phyloP scores from a whole-genome alignment of 2,113 vertebrate species.

The Pterophyllum scalare region DNA sequence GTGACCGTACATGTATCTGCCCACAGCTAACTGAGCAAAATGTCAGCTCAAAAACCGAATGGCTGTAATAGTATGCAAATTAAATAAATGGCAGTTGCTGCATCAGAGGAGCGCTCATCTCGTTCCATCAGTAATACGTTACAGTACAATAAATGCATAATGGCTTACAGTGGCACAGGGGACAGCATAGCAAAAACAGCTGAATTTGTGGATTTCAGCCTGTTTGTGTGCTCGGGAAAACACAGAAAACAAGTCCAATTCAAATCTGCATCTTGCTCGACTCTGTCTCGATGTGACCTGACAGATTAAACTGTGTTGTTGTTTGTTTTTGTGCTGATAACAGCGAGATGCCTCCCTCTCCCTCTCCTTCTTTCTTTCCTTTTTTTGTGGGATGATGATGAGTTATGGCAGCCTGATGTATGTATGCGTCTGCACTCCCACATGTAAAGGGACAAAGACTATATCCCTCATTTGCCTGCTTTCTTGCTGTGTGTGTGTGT shows the following conservation, averaged over 20 bases:
- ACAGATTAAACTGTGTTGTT: slow-evolving; percentile 48
- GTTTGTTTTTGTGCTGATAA: slow-evolving; percentile 57
- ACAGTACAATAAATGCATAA: neutral
- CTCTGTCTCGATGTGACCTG: slow-evolving; percentile 29
- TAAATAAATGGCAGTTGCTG: slow-evolving; percentile 43
- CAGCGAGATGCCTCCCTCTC: slow-evolving; percentile 12
- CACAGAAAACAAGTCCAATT: neutral
- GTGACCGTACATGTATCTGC: slow-evolving; percentile 41
- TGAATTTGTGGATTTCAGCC: slow-evolving; percentile 2
- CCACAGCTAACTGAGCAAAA: slow-evolving; percentile 59
- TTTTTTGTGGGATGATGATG: slow-evolving; percentile 56
- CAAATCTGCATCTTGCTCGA: neutral
- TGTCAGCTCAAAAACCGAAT: slow-evolving; percentile 58
- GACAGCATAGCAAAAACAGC: neutral
- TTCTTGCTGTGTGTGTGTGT: neutral
- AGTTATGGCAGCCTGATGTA: slow-evolving; percentile 66
- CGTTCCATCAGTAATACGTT: neutral
- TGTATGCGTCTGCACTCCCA: slow-evolving; percentile 48
- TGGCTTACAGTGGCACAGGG: neutral
- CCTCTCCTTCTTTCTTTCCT: neutral
- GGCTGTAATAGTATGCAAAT: slow-evolving; percentile 48
- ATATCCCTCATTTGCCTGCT: slow-evolving; percentile 25
- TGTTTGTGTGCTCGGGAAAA: neutral
- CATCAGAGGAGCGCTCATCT: slow-evolving; percentile 29
- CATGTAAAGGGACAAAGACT: slow-evolving; percentile 59